Percentiles rank a stretch among this genome's conserved stretches.
Evolutionary conservation across 2,113 vertebrate species (phyloP).

Genomic region (Ornithorhynchus anatinus): DNA sequence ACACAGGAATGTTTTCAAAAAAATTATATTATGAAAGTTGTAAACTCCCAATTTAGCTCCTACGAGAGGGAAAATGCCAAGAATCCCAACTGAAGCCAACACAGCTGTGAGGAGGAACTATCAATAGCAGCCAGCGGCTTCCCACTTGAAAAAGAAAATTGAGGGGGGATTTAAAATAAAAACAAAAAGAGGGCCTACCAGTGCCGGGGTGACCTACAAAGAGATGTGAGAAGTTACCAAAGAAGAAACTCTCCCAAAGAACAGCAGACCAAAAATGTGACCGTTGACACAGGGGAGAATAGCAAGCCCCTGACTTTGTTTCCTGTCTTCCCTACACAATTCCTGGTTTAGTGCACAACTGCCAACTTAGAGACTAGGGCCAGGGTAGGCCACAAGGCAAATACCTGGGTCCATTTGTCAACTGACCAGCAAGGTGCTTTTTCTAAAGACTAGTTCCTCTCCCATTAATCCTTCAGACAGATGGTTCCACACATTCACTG

Average conservation of each 20-base stretch:
- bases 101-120: constrained; percentile 20
- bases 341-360: too few relatives aligned
- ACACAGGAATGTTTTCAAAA: constrained; percentile 22
- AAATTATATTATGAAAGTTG: constrained; percentile 16
- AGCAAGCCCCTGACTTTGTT: too few relatives aligned
- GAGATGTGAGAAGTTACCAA: constrained; percentile 47
- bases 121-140: constrained; percentile 30
- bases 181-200: constrained; percentile 16
- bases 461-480: too few relatives aligned
- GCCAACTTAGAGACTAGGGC: too few relatives aligned
- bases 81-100: constrained; percentile 38
- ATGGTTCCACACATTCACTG: too few relatives aligned
- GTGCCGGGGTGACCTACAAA: background rate
- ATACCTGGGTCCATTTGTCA: too few relatives aligned
- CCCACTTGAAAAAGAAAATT: constrained; percentile 3
- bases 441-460: too few relatives aligned
- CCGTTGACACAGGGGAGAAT: too few relatives aligned
- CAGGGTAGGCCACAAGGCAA: too few relatives aligned
- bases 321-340: too few relatives aligned
- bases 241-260: constrained; percentile 27
- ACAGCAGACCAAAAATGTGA: background rate
- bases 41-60: constrained; percentile 30
- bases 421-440: too few relatives aligned
- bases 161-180: constrained; percentile 23
- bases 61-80: constrained; percentile 18